Conservation (phyloP, 1,140 invertebrate species). For the Drosophila ambigua region DNA sequence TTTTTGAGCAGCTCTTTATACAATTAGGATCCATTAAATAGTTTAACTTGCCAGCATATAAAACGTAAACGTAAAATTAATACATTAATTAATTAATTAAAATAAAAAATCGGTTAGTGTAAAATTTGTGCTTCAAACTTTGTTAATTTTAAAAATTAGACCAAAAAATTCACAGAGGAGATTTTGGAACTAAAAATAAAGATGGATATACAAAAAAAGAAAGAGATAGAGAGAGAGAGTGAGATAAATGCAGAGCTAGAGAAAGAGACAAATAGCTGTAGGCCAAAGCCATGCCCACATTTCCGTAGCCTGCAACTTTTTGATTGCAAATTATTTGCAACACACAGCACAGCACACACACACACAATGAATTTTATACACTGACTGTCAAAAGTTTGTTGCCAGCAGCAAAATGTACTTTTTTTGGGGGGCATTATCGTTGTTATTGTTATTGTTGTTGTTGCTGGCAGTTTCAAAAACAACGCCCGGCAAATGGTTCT, state of each 20-base stretch:
- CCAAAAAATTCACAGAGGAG: constrained; percentile 31
- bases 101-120: too few species aligned
- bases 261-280: constrained; percentile 41
- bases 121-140: too few species aligned
- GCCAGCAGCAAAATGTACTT: constrained; percentile 54
- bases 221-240: neutral
- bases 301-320: constrained; percentile 65
- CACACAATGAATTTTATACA: constrained; percentile 26
- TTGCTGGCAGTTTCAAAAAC: constrained; percentile 45
- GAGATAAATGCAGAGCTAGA: neutral
- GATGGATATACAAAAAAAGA: constrained; percentile 4
- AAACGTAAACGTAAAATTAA: too few species aligned
- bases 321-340: constrained; percentile 78
- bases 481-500: constrained; percentile 47
- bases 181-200: neutral
- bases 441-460: constrained; percentile 45
- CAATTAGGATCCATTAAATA: too few species aligned
- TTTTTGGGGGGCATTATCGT: constrained; percentile 17
- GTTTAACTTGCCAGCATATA: too few species aligned
- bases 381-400: constrained; percentile 62
- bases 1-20: too few species aligned
- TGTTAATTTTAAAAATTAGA: constrained; percentile 72
- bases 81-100: too few species aligned
- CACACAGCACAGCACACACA: constrained; percentile 35
- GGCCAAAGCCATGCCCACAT: constrained; percentile 36